Percentiles rank a stretch among this genome's conserved stretches.
These are phyloP conservation scores for Coregonus suidteri DNA, from an alignment of 2,797 vertebrate genomes.

Conservation along the genomic window DNA sequence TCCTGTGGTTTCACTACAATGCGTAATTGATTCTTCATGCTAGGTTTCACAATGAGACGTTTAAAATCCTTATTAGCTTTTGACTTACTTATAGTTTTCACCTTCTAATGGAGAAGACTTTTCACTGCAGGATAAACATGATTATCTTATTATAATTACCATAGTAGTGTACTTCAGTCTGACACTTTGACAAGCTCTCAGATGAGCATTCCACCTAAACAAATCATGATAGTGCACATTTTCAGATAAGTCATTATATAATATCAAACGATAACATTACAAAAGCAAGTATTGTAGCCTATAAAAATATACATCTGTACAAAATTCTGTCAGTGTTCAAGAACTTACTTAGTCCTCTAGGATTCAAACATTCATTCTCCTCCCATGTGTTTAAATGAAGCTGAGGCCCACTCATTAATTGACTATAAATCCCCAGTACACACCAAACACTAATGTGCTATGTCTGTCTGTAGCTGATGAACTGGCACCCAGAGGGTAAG, in stretches of 20 bases:
- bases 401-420: neutral
- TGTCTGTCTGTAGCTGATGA: neutral
- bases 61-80: slow-evolving; percentile 20
- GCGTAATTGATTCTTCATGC: slow-evolving; percentile 18
- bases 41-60: slow-evolving; percentile 15
- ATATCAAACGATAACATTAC: no score
- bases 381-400: neutral
- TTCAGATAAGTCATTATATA: no score
- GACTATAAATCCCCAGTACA: neutral
- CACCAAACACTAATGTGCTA: neutral
- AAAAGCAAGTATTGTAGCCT: no score
- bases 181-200: slow-evolving; percentile 12
- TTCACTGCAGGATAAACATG: slow-evolving; percentile 22
- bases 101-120: neutral
- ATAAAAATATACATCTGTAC: no score
- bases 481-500: slow-evolving; percentile 15
- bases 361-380: neutral
- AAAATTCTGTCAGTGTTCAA: no score
- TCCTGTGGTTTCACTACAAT: neutral
- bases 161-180: slow-evolving; percentile 13
- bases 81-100: neutral
- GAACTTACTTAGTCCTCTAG: no score
- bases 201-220: neutral
- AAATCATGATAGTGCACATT: no score
- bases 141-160: slow-evolving; percentile 7